Conservation (phyloP, 2,113 vertebrate species). For the Boulengeromyrus knoepffleri region DNA sequence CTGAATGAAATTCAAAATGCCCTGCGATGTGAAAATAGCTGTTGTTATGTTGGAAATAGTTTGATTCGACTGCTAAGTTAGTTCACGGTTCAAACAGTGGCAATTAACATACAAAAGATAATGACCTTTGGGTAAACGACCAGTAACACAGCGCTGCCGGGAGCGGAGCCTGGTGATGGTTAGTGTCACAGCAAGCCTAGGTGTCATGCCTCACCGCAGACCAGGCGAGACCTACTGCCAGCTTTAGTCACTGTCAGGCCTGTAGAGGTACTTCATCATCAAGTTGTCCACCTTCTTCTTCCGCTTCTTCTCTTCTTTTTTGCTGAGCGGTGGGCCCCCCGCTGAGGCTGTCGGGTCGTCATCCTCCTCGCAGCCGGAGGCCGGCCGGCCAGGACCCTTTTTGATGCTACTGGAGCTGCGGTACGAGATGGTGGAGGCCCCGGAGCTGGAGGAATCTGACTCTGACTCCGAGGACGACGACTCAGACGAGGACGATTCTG, state of each 20-base stretch:
- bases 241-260: slow-evolving; percentile 85
- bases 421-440: slow-evolving; percentile 77
- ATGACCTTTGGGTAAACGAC: neutral
- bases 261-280: slow-evolving; percentile 97
- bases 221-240: slow-evolving; percentile 73
- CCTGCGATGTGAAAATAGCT: neutral
- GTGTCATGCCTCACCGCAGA: slow-evolving; percentile 44
- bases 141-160: neutral
- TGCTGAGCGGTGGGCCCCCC: slow-evolving; percentile 37
- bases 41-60: neutral
- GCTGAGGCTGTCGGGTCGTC: slow-evolving; percentile 28
- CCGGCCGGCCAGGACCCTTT: slow-evolving; percentile 59
- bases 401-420: slow-evolving; percentile 83
- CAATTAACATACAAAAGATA: neutral
- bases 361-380: slow-evolving; percentile 35
- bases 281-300: slow-evolving; percentile 89
- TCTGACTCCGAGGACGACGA: slow-evolving; percentile 55
- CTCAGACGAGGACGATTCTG: slow-evolving; percentile 47
- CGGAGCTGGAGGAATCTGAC: slow-evolving; percentile 69
- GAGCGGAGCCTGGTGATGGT: slow-evolving; percentile 24
- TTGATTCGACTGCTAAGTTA: neutral
- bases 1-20: neutral
- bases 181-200: slow-evolving; percentile 62
- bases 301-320: slow-evolving; percentile 78
- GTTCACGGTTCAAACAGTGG: neutral